Base-by-base conservation (phyloP, 2,113 vertebrate genomes). In the Lepisosteus osseus region DNA sequence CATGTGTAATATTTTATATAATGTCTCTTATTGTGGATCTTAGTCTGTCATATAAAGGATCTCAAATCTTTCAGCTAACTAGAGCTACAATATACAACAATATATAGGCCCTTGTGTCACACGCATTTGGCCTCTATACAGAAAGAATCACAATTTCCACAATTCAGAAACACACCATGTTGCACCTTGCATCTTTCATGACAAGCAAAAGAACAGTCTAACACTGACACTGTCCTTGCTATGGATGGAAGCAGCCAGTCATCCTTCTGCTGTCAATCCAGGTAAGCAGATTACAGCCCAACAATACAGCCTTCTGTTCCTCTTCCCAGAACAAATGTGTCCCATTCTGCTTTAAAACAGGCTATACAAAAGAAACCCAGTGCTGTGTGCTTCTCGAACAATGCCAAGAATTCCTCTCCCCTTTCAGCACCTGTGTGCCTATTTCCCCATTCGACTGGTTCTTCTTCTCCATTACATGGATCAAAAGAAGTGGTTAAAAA, bases 271-370 rank as follows among this genome's bases (percentile, higher is more conserved):
- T 82, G 86, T 82, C 81, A 86, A 89, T 89, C 85, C 87, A 91
- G 90, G 91, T 91, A 92, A 92, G 90, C 82, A 90, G 89, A 92
- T 92, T 91, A 92, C 85, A 90, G 84, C 85, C 82, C 76, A 86
- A 92, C 91, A 91, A 91, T 88, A 80, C 86, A 80, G 83, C 81
- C 86, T 86, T 88, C 86, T 92, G 86, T 91, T 91, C 84, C 76
- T 85, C 82, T 85, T 89, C 86, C 89, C 90, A 83, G 78, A 86
- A 86, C 87, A 87, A 90, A 90, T 87, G 83, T 74, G 83, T 78
- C 81, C 85, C 79, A 84, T 87, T 86, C 84, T 82, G 78, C 77
- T 67, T 73, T 72, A n/a, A 76, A 79, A 77, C 67, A 45, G 66
- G 70, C 77, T 69, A 74, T 72, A 78, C 75, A 86, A 72, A 84